Evolutionary conservation across 2,888 invertebrate species (phyloP), one percentile per base, ranked within the genome.

Genomic region (Diarsia rubi): DNA sequence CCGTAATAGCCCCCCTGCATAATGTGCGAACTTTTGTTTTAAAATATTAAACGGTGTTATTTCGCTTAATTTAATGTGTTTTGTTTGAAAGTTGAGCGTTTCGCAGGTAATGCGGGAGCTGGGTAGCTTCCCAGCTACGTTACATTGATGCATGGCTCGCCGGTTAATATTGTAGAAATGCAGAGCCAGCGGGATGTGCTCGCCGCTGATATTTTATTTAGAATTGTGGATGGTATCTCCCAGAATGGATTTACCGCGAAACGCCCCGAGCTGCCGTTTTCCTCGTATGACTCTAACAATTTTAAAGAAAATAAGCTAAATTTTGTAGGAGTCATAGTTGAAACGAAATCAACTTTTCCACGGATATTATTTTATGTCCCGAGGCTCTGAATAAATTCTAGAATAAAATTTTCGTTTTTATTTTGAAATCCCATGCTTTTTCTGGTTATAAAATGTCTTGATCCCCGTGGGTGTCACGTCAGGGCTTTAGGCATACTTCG

Each of bases 201-300:
- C 70, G 54, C 69, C 81, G 81, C 80, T 85, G 84, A 89, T 91
- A 89, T 90, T 90, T 91, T 90, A 91, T 91, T 91, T 90, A 91
- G 83, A 86, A 84, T 78, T 76, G 83, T 80, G 79, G 79, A 81
- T 78, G 83, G 80, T 81, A 83, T 73, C 80, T 81, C 67, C 64
- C 70, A 78, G 82, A 84, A 85, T 80, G 89, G 79, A 83, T 87
- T 84, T 83, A 81, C 79, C 82, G 81, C 79, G 81, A 73, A 88
- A 81, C 81, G 87, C 88, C 83, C 52, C 74, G 66, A 72, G 87
- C 83, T 78, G 76, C 77, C 73, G 75, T 62, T 69, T 76, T 68
- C 71, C 70, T 72, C 82, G 85, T 64, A 82, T 49, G 78, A 85
- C 37, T 69, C 78, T 78, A 75, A 86, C 85, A 81, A 78, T 78